Evolutionary conservation across 2,888 invertebrate species (phyloP), one percentile per base, ranked within the genome.

Genomic region (Pyralis farinalis): DNA sequence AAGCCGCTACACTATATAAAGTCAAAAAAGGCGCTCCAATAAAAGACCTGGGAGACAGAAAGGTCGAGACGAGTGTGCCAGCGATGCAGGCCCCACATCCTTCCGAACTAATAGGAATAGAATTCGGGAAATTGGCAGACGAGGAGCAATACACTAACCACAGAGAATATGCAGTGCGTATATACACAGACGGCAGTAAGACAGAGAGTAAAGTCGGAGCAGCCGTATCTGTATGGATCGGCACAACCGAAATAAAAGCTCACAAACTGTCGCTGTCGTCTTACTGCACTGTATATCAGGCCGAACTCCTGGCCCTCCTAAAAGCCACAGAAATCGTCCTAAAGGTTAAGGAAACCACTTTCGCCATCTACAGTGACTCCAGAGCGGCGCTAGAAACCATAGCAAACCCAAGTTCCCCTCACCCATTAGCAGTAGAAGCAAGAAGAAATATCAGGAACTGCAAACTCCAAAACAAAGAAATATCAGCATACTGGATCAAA

Each of bases 301-400:
- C 32, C 7, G 32, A 32, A 12, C 32, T 32, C 1, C n/a, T 3
- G 7, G 32, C 32, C 1, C 8, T 12, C 4, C 1, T 2, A 3
- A 32, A 6, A 4, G 32, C 32, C 8, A 8, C 32, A 0, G 33
- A 28, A 20, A n/a, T 22, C 0, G n/a, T 35, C 1, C 12, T 12
- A 3, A 34, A 12, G 7, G 12, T 8, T 4, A 34, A 30, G 7
- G 29, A 27, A 1, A n/a, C 0, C 0, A 4, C 20, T 1, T 16
- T 25, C 1, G 38, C 10, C 1, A 12, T 44, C n/a, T 28, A 35
- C 4, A 41, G 44, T 11, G 44, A 45, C 32, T 42, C 44, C 8
- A 39, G 41, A 21, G 37, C 44, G 1, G 37, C 40, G 2, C 31
- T 41, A 1, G 22, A 44, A 9, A 27, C 20, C 0, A 10, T 44